phyloP scores from a whole-genome alignment of 2,797 vertebrate species.

The Periophthalmus magnuspinnatus region DNA sequence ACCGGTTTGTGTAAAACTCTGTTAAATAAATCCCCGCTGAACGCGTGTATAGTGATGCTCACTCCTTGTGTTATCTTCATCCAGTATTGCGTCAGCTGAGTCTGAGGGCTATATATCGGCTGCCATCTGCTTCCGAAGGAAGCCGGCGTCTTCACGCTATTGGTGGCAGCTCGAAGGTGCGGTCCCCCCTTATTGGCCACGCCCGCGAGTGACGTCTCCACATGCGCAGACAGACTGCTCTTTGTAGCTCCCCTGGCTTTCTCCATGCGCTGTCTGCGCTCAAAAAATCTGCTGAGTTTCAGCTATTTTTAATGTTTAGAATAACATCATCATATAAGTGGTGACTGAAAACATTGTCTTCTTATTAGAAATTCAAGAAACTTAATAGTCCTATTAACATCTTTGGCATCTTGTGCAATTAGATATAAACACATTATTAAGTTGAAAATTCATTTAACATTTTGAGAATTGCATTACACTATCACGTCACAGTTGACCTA shows the following conservation, averaged over 20 bases:
- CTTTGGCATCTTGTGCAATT: background rate
- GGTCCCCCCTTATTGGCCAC: conserved; percentile 53
- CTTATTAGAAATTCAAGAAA: no score
- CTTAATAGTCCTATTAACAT: no score
- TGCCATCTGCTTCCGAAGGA: conserved; percentile 54
- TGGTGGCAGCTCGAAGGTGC: conserved; percentile 77
- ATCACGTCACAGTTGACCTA: no score
- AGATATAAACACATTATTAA: background rate
- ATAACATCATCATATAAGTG: background rate
- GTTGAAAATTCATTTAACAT: no score
- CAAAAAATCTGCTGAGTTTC: background rate
- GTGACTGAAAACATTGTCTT: no score
- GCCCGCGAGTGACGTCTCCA: conserved; percentile 49
- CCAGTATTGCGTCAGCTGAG: conserved; percentile 79
- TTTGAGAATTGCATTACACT: background rate
- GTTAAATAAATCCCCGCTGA: conserved; percentile 1
- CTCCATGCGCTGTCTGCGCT: no score
- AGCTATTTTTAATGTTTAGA: background rate
- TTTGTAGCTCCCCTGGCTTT: background rate
- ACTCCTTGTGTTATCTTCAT: conserved; percentile 36
- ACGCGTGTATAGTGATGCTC: conserved; percentile 1
- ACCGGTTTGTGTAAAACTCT: conserved; percentile 36
- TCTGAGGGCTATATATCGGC: conserved; percentile 67
- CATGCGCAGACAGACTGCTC: no score
- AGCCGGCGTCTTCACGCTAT: conserved; percentile 70